phyloP scores from a whole-genome alignment of 1,140 invertebrate species.

The Bombus soroeensis region DNA sequence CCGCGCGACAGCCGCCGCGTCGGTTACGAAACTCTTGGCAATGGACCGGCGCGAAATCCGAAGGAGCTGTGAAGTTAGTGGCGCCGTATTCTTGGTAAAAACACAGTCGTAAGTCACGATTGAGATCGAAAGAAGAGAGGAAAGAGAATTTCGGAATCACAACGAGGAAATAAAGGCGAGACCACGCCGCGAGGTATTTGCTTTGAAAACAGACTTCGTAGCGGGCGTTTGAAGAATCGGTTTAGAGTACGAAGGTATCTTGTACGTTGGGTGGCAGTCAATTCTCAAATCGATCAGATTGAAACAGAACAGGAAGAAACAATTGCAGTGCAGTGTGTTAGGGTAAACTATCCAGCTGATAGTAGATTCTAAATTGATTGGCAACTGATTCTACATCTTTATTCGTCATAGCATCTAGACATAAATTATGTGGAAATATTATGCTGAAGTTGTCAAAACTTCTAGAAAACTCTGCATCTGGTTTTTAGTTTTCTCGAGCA shows the following conservation, averaged over 20 bases:
- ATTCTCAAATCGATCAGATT: not conserved
- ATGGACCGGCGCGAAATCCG: not conserved
- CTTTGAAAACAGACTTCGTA: not conserved
- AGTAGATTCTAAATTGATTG: too few relatives aligned
- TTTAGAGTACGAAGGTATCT: not conserved
- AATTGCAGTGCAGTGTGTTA: not conserved
- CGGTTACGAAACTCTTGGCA: constrained; percentile 60
- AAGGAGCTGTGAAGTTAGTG: not conserved
- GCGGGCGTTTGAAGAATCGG: not conserved
- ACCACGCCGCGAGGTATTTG: not conserved
- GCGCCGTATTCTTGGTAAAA: not conserved
- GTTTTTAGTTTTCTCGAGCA: too few relatives aligned
- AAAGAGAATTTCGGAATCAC: not conserved
- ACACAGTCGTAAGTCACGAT: not conserved
- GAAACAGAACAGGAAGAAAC: not conserved
- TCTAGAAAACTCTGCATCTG: too few relatives aligned
- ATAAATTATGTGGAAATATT: too few relatives aligned
- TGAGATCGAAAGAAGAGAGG: not conserved
- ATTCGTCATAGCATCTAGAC: too few relatives aligned
- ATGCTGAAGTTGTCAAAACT: too few relatives aligned
- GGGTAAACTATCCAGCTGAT: not conserved
- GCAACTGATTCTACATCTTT: too few relatives aligned
- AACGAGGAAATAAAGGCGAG: not conserved
- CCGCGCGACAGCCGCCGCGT: not conserved
- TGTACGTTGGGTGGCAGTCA: not conserved